phyloP scores from a whole-genome alignment of 2,888 invertebrate genomes.

The Tetropium fuscum region DNA sequence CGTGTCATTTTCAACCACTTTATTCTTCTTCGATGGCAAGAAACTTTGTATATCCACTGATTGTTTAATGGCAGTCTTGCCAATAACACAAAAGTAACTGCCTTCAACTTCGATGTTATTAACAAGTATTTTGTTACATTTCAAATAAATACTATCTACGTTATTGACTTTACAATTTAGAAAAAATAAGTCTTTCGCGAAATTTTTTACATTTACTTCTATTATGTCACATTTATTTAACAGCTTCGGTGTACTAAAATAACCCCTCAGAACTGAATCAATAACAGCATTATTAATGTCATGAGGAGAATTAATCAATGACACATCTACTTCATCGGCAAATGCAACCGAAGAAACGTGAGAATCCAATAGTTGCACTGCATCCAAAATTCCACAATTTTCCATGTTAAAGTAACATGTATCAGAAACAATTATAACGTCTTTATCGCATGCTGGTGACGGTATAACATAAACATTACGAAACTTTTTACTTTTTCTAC shows the following conservation, averaged over 20 bases:
- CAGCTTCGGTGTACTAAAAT: conserved; percentile 77
- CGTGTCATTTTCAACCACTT: conserved; percentile 49
- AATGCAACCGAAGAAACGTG: conserved; percentile 44
- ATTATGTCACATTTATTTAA: conserved; percentile 75
- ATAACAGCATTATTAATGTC: conserved; percentile 62
- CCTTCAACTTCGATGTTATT: conserved; percentile 40
- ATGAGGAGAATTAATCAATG: conserved; percentile 65
- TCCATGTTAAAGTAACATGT: conserved; percentile 41
- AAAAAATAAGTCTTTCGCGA: conserved; percentile 62
- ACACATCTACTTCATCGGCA: conserved; percentile 59
- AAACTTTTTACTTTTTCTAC: conserved; percentile 28
- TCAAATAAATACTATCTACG: conserved; percentile 63
- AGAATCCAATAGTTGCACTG: conserved; percentile 36
- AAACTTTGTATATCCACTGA: conserved; percentile 69
- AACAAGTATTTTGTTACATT: conserved; percentile 60
- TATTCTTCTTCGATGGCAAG: conserved; percentile 65
- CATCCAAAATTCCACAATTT: conserved; percentile 18
- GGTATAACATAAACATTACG: conserved; percentile 43
- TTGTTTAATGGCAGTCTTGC: conserved; percentile 73
- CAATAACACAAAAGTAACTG: conserved; percentile 70
- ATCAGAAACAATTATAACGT: conserved; percentile 38
- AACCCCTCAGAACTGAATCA: conserved; percentile 73
- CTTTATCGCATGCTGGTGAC: conserved; percentile 25
- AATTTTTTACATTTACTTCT: conserved; percentile 70
- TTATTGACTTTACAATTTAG: conserved; percentile 54